Conservation (phyloP, 2,888 invertebrate species). For the Crematogaster levior region DNA sequence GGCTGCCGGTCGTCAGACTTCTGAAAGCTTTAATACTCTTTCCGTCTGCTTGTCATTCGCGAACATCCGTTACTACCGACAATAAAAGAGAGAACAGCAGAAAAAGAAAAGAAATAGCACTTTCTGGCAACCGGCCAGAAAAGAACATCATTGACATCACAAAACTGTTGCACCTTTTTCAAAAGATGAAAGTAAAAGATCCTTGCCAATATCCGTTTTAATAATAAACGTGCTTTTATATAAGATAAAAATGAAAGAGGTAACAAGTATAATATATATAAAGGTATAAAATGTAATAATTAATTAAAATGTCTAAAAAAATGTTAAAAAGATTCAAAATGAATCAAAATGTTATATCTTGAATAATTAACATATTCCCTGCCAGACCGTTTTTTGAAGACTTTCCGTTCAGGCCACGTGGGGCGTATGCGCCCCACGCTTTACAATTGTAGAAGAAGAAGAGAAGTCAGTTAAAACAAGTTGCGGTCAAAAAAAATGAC, state of each 20-base stretch:
- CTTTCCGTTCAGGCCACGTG: no score
- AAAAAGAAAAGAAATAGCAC: neutral
- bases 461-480: no score
- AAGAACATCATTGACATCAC: constrained; percentile 56
- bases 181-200: neutral
- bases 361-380: no score
- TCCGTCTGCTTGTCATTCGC: neutral
- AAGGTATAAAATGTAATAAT: neutral
- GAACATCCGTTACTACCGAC: neutral
- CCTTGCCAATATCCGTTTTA: neutral
- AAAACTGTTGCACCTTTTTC: constrained; percentile 61
- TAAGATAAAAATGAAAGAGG: neutral
- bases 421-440: no score
- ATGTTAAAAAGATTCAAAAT: no score
- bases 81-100: neutral
- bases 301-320: neutral
- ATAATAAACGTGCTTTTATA: neutral
- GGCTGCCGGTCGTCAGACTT: neutral
- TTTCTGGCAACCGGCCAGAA: constrained; percentile 59
- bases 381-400: no score
- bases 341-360: no score
- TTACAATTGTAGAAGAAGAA: no score
- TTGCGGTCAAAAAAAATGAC: no score
- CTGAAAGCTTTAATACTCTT: constrained; percentile 9
- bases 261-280: neutral